These are phyloP conservation scores for Pempheris klunzingeri DNA, from an alignment of 2,797 vertebrate species.

Conservation along the genomic window DNA sequence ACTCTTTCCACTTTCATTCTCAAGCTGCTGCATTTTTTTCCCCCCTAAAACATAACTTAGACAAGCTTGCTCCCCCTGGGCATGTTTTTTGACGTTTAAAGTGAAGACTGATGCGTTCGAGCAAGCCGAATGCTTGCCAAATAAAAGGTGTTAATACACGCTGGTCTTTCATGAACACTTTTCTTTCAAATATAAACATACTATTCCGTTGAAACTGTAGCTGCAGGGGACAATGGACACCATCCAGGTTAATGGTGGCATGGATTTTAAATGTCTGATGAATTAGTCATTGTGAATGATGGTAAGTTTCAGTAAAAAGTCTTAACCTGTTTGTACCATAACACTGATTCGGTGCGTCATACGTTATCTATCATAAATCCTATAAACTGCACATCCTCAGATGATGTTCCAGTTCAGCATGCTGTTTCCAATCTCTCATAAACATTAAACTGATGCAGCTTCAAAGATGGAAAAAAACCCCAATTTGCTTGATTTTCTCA, in stretches of 20 bases:
- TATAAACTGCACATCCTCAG: constrained; percentile 46
- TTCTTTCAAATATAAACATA: constrained; percentile 3
- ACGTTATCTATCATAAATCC: constrained; percentile 25
- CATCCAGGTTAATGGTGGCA: constrained; percentile 33
- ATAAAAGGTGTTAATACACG: constrained; percentile 43
- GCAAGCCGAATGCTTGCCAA: constrained; percentile 23
- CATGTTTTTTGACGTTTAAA: constrained; percentile 43
- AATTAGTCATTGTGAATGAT: constrained; percentile 51
- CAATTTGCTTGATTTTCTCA: constrained; percentile 1
- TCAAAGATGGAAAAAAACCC: constrained; percentile 40
- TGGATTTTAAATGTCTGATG: constrained; percentile 30
- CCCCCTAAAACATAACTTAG: constrained; percentile 30
- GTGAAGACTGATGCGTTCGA: constrained; percentile 39
- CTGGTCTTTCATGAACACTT: constrained; percentile 19
- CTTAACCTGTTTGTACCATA: constrained; percentile 42
- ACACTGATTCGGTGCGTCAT: constrained; percentile 44
- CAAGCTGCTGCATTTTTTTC: constrained; percentile 1
- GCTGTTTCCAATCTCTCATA: constrained; percentile 36
- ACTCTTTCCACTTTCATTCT: constrained; percentile 46
- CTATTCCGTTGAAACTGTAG: constrained; percentile 35
- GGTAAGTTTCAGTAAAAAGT: constrained; percentile 43
- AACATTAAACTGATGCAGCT: constrained; percentile 23
- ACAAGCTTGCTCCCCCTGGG: constrained; percentile 14
- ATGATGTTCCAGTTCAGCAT: constrained; percentile 15
- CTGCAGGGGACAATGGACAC: constrained; percentile 47